A percentile compares a stretch with the other conserved stretches of the same genome.
Evolutionary conservation across 2,797 vertebrate genomes (phyloP).

Genomic region (Atherinosoma microstoma): DNA sequence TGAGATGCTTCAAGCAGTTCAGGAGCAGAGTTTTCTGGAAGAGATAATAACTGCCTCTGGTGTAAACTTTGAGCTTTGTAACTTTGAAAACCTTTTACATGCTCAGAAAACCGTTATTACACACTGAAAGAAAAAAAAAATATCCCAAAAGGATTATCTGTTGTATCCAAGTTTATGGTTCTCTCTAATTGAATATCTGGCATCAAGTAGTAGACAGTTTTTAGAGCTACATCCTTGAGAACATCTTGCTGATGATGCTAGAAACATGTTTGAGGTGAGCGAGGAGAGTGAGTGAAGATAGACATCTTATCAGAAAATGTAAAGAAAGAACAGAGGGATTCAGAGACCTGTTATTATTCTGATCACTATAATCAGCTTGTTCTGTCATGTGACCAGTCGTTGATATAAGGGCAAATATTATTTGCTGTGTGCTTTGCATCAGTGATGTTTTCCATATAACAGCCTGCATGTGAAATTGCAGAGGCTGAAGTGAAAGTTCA

Average conservation of each 20-base stretch:
- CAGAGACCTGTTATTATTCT: background rate
- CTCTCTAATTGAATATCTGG: background rate
- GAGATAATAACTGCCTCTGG: slow-evolving; percentile 3
- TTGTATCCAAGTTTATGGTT: background rate
- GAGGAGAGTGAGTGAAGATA: background rate
- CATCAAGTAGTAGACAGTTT: background rate
- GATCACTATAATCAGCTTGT: background rate
- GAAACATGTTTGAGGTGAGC: background rate
- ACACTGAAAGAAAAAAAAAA: background rate
- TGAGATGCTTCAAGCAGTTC: background rate
- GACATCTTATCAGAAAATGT: background rate
- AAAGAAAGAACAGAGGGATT: background rate
- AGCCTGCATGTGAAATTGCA: background rate
- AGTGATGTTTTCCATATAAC: background rate
- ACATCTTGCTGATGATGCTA: background rate
- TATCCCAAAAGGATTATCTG: background rate
- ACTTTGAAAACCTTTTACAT: background rate
- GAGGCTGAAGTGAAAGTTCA: background rate
- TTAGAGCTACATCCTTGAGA: background rate
- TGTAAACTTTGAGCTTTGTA: background rate
- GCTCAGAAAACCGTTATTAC: background rate
- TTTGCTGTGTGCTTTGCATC: background rate
- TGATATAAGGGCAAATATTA: background rate
- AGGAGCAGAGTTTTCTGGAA: background rate
- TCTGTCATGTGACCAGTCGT: background rate